phyloP scores from a whole-genome alignment of 2,888 invertebrate species.

The Dynastes hyllus region DNA sequence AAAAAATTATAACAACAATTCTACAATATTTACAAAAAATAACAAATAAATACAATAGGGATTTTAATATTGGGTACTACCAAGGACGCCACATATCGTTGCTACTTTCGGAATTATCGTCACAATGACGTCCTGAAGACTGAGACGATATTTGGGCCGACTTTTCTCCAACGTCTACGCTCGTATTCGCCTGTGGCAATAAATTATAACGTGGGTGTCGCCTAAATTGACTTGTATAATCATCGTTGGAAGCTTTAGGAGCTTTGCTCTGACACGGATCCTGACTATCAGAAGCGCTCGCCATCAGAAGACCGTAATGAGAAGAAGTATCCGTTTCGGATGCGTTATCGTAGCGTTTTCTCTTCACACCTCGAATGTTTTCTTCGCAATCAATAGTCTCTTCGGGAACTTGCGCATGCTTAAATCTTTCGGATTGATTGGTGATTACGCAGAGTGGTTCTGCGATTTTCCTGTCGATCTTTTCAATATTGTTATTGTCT shows the following conservation, averaged over 20 bases:
- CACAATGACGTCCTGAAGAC: not conserved
- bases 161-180: not conserved
- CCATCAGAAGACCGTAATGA: not conserved
- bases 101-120: slow-evolving; percentile 58
- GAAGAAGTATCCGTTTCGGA: not conserved
- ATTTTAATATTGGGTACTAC: slow-evolving; percentile 56
- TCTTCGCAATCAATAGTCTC: slow-evolving; percentile 67
- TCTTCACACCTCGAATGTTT: slow-evolving; percentile 60
- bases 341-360: not conserved
- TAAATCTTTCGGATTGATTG: slow-evolving; percentile 67
- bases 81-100: slow-evolving; percentile 71
- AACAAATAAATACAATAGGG: too few species aligned
- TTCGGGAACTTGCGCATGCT: slow-evolving; percentile 66
- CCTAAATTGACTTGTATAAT: not conserved
- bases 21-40: too few species aligned
- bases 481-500: slow-evolving; percentile 51
- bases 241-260: not conserved
- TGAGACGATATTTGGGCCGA: not conserved
- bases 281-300: not conserved
- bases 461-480: slow-evolving; percentile 59
- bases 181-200: too few species aligned
- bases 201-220: not conserved
- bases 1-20: too few species aligned
- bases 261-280: not conserved
- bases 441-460: slow-evolving; percentile 69